Percentiles rank a stretch among this genome's conserved stretches.
Conservation (phyloP, 2,113 vertebrate species). For the Tyto alba region DNA sequence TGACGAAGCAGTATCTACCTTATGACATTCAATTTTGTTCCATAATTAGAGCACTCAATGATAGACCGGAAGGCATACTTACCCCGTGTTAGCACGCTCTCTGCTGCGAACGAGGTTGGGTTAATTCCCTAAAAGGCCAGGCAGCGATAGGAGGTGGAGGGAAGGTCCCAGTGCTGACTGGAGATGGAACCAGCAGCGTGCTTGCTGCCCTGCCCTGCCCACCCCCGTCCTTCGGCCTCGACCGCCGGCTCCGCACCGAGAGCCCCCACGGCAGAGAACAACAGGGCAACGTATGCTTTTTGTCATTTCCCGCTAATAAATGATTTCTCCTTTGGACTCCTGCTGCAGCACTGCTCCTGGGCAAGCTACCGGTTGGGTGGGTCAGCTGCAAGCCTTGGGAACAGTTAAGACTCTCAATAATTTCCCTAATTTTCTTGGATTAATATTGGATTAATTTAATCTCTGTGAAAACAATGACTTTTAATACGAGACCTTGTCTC, state of each 20-base stretch:
- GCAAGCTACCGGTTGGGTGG: not conserved
- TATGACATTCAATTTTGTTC: not conserved
- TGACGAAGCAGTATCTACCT: not conserved
- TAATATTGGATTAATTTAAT: not conserved
- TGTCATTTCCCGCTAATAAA: not conserved
- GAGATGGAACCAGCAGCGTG: not conserved
- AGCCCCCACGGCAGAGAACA: not conserved
- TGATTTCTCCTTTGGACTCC: not conserved
- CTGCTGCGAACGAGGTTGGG: conserved; percentile 8
- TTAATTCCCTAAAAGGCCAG: not conserved
- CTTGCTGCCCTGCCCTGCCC: not conserved
- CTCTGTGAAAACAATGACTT: not conserved
- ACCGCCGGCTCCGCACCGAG: not conserved
- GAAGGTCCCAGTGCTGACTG: not conserved
- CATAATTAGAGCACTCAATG: conserved; percentile 31
- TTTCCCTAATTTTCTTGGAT: not conserved
- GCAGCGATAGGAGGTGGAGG: not conserved
- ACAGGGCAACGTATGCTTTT: rapidly evolving
- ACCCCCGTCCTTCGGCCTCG: rapidly evolving
- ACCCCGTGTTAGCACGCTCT: not conserved
- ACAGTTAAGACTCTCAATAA: not conserved
- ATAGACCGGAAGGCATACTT: not conserved
- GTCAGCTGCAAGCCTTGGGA: not conserved
- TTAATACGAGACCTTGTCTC: not conserved
- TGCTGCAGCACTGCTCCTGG: not conserved